Evolutionary conservation across 2,797 vertebrate genomes (phyloP).

Genomic region (Bradypodion ventrale): DNA sequence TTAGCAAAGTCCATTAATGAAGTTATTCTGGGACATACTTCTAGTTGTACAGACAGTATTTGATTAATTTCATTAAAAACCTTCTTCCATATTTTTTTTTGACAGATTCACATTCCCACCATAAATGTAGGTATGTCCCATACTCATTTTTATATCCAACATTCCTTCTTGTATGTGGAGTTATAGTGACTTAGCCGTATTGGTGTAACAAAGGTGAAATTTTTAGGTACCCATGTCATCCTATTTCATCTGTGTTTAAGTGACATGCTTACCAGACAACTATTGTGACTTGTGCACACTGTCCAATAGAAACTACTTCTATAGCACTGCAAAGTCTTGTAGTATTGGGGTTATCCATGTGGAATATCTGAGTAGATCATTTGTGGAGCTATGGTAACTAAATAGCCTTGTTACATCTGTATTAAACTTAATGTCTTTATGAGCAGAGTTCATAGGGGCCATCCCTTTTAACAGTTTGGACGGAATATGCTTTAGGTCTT

Average conservation of each 20-base stretch:
- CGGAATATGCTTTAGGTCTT: slow-evolving; percentile 71
- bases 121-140: too few relatives aligned
- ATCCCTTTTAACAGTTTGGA: slow-evolving; percentile 57
- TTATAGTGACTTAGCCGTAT: too few relatives aligned
- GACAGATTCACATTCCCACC: too few relatives aligned
- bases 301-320: slow-evolving; percentile 53
- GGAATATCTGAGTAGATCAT: slow-evolving; percentile 43
- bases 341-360: slow-evolving; percentile 18
- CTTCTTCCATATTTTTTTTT: too few relatives aligned
- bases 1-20: too few relatives aligned
- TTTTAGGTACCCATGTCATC: slow-evolving; percentile 28
- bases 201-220: slow-evolving; percentile 21
- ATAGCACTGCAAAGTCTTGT: background rate
- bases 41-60: too few relatives aligned
- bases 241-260: slow-evolving; percentile 51
- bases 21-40: too few relatives aligned
- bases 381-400: slow-evolving; percentile 41
- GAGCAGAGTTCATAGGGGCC: slow-evolving; percentile 54
- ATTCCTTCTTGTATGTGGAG: too few relatives aligned
- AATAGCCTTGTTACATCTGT: slow-evolving; percentile 54
- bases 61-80: too few relatives aligned
- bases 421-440: slow-evolving; percentile 46
- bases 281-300: slow-evolving; percentile 34
- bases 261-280: slow-evolving; percentile 39
- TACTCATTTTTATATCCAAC: too few relatives aligned